phyloP scores from a whole-genome alignment of 2,113 vertebrate genomes.

The Redunca redunca region DNA sequence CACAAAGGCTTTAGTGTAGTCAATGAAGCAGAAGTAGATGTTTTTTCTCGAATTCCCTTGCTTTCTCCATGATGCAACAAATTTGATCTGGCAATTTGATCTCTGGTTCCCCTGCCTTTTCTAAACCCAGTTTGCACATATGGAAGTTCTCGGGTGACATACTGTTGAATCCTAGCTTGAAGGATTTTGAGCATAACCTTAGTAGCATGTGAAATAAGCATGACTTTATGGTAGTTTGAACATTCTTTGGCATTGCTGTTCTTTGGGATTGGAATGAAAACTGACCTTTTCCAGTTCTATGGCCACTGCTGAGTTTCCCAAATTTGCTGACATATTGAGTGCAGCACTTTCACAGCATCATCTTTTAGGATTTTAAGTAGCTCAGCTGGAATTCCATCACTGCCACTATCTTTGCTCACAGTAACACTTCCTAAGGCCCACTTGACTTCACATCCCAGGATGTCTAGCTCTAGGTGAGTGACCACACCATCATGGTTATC shows the following conservation, averaged over 20 bases:
- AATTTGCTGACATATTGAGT: background rate
- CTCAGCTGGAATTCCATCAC: background rate
- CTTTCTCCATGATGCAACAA: background rate
- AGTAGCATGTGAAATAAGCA: background rate
- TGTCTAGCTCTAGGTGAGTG: background rate
- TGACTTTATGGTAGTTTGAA: background rate
- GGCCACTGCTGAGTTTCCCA: background rate
- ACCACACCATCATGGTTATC: background rate
- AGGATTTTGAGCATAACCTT: background rate
- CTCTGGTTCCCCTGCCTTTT: background rate
- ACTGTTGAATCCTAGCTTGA: background rate
- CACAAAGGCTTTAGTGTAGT: background rate
- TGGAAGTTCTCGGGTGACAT: background rate
- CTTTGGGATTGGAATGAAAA: background rate
- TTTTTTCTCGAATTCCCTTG: background rate
- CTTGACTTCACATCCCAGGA: background rate
- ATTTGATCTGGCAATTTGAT: background rate
- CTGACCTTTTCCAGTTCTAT: background rate
- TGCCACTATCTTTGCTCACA: background rate
- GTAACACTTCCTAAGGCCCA: background rate
- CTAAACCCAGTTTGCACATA: background rate
- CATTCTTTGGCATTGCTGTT: background rate
- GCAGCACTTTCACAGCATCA: background rate
- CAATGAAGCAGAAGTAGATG: background rate
- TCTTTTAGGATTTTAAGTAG: background rate